A percentile compares a stretch with the other conserved stretches of the same genome.
These are phyloP conservation scores for Mythimna vitellina DNA, from an alignment of 2,888 invertebrate genomes.

Conservation along the genomic window DNA sequence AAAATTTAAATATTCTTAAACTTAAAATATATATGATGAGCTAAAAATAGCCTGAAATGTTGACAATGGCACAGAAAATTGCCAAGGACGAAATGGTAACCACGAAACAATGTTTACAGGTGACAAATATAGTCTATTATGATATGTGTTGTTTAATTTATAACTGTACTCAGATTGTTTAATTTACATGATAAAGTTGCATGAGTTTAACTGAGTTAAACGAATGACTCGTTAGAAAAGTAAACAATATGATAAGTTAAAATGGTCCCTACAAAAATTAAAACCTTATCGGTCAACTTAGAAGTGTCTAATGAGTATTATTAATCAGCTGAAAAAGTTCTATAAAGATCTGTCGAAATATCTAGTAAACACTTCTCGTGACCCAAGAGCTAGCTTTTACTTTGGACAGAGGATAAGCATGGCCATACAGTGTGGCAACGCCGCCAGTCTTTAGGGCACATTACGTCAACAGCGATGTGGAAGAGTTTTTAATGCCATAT, in stretches of 20 bases:
- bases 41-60: slow-evolving; percentile 9
- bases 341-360: no score
- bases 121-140: slow-evolving; percentile 28
- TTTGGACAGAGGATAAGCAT: no score
- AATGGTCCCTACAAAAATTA: background rate
- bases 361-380: no score
- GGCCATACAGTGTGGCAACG: no score
- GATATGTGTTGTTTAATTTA: slow-evolving; percentile 23
- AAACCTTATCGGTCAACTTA: no score
- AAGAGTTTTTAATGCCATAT: no score
- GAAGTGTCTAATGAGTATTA: no score
- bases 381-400: no score
- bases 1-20: background rate
- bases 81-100: background rate
- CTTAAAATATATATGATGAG: background rate
- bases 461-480: no score
- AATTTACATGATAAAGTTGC: slow-evolving; percentile 22
- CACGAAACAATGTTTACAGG: slow-evolving; percentile 8
- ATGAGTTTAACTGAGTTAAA: slow-evolving; percentile 10
- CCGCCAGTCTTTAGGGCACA: no score
- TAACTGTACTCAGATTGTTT: slow-evolving; percentile 11
- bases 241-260: background rate
- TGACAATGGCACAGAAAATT: slow-evolving; percentile 15
- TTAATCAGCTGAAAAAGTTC: no score
- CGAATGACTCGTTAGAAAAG: slow-evolving; percentile 3